Conservation (phyloP, 2,113 vertebrate genomes). For the Dryoscopus gambensis region DNA sequence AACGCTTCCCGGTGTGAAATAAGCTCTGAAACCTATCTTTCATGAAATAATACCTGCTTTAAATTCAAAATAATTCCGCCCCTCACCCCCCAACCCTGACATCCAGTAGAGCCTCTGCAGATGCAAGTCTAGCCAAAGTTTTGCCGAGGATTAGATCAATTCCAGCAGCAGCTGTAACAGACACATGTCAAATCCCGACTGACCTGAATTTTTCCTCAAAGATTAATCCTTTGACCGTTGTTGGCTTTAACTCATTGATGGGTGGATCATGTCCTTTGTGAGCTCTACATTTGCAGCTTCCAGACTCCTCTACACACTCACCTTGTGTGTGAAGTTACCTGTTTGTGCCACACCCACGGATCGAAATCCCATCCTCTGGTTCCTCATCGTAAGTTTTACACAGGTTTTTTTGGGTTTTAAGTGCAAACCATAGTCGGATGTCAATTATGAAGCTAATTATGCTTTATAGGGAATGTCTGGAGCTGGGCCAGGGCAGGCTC, state of each 20-base stretch:
- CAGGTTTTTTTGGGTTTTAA: accelerated
- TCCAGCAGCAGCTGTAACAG: constrained; percentile 1
- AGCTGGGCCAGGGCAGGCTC: accelerated
- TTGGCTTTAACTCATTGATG: neutral
- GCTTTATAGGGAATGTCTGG: accelerated
- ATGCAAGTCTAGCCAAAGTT: neutral
- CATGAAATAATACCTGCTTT: neutral
- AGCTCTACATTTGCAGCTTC: accelerated
- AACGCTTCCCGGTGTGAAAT: accelerated
- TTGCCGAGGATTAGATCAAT: neutral
- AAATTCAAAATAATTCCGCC: accelerated
- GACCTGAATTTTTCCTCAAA: constrained; percentile 9
- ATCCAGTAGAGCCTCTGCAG: neutral
- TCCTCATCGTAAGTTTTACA: accelerated
- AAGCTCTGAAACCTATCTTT: neutral
- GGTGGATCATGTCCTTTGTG: neutral
- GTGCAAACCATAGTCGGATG: neutral
- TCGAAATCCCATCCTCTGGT: accelerated
- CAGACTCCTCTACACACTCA: accelerated
- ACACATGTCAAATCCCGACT: constrained; percentile 19
- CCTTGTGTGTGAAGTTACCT: accelerated
- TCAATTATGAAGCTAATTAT: accelerated
- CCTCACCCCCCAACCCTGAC: neutral
- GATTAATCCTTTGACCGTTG: neutral
- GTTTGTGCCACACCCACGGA: neutral